Percentiles rank a stretch among this genome's conserved stretches.
These are phyloP conservation scores for Diaprepes abbreviatus DNA, from an alignment of 2,888 invertebrate genomes.

Conservation along the genomic window DNA sequence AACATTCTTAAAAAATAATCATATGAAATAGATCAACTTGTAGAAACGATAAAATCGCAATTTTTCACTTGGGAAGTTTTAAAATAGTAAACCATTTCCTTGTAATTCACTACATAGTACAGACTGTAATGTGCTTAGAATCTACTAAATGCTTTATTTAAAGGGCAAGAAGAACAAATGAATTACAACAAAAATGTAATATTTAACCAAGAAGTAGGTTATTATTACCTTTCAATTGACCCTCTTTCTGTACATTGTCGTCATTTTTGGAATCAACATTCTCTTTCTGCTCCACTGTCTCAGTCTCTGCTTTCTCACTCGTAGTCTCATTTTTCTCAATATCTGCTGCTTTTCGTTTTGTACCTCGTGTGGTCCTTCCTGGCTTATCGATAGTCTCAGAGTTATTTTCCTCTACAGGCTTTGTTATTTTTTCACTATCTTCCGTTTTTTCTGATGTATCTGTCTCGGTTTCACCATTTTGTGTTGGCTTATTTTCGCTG, in stretches of 20 bases:
- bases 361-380: constrained; percentile 15
- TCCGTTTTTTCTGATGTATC: neutral
- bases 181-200: too few relatives aligned
- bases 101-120: too few relatives aligned
- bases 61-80: too few relatives aligned
- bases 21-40: too few relatives aligned
- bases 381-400: constrained; percentile 8
- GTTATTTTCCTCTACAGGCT: constrained; percentile 2
- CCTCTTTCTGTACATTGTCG: constrained; percentile 23
- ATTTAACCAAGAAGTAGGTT: neutral
- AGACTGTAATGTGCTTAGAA: too few relatives aligned
- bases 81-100: too few relatives aligned
- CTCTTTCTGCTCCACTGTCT: constrained; percentile 35
- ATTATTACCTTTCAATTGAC: constrained; percentile 12
- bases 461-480: constrained; percentile 20
- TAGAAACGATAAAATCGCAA: too few relatives aligned
- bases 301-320: constrained; percentile 1
- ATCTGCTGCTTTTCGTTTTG: constrained; percentile 31
- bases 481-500: constrained; percentile 4
- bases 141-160: too few relatives aligned
- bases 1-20: too few relatives aligned
- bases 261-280: constrained; percentile 33
- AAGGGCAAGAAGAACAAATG: too few relatives aligned
- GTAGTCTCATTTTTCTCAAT: constrained; percentile 24
- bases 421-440: constrained; percentile 6